phyloP scores from a whole-genome alignment of 2,797 vertebrate genomes.

The Pitangus sulphuratus region DNA sequence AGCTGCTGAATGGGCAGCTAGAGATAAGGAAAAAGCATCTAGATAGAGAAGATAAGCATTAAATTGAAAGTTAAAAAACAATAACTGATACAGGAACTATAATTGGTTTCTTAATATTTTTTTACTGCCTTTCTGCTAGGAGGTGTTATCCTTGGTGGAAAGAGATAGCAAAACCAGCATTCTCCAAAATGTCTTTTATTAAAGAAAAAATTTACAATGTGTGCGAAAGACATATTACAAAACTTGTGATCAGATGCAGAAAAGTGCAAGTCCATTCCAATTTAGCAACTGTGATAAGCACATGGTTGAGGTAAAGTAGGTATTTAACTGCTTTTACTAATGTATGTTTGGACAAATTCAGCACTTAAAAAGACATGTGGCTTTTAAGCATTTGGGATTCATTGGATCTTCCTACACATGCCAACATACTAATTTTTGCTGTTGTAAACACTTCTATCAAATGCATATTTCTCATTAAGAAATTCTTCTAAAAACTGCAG shows the following conservation, averaged over 20 bases:
- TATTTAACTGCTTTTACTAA: neutral
- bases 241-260: neutral
- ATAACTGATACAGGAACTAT: neutral
- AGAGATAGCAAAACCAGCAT: neutral
- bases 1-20: constrained; percentile 20
- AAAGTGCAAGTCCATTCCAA: neutral
- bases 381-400: neutral
- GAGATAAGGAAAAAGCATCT: neutral
- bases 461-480: neutral
- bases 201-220: neutral
- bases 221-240: neutral
- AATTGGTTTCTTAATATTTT: constrained; percentile 6
- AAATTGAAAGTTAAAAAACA: constrained; percentile 26
- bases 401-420: neutral
- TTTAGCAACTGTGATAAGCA: neutral
- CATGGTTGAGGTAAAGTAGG: neutral
- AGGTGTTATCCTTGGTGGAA: neutral
- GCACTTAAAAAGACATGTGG: neutral
- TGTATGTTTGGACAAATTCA: neutral
- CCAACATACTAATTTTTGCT: neutral
- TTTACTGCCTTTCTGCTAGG: neutral
- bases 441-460: neutral
- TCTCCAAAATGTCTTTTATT: neutral
- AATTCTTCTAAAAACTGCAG: neutral
- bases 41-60: constrained; percentile 30